Percentiles rank a stretch among this genome's conserved stretches.
Conservation (phyloP, 2,113 vertebrate species). For the Etia nguti region DNA sequence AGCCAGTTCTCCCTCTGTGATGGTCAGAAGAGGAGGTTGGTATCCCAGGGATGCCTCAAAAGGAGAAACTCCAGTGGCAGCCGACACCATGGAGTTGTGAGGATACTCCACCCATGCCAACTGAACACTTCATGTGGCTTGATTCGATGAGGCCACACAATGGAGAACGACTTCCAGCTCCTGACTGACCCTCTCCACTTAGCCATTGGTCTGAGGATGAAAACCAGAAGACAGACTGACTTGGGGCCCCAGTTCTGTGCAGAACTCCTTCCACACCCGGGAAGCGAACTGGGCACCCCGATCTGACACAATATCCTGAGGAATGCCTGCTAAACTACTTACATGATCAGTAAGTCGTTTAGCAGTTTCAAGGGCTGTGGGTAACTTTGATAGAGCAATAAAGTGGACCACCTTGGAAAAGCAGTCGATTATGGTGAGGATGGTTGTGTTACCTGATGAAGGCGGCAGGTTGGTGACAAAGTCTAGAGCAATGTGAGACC, state of each 20-base stretch:
- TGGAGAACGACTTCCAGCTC: neutral
- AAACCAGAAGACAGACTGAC: neutral
- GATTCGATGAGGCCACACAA: neutral
- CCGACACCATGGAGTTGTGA: neutral
- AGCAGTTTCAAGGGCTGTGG: neutral
- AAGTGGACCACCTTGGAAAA: neutral
- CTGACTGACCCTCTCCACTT: neutral
- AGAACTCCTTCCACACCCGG: neutral
- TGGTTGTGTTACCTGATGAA: neutral
- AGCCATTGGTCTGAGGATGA: neutral
- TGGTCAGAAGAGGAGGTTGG: neutral
- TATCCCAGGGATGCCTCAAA: neutral
- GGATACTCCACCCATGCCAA: neutral
- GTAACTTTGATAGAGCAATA: neutral
- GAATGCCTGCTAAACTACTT: too few species aligned
- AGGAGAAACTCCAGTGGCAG: neutral
- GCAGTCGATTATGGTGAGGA: neutral
- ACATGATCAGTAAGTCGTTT: neutral
- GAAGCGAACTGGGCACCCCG: neutral
- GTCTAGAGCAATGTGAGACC: neutral
- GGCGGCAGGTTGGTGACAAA: neutral
- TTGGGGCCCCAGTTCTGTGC: neutral
- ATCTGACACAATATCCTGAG: neutral
- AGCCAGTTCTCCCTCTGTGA: neutral
- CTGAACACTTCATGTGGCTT: neutral